Evolutionary conservation across 2,113 vertebrate species (phyloP).

Genomic region (Aegithalos caudatus): DNA sequence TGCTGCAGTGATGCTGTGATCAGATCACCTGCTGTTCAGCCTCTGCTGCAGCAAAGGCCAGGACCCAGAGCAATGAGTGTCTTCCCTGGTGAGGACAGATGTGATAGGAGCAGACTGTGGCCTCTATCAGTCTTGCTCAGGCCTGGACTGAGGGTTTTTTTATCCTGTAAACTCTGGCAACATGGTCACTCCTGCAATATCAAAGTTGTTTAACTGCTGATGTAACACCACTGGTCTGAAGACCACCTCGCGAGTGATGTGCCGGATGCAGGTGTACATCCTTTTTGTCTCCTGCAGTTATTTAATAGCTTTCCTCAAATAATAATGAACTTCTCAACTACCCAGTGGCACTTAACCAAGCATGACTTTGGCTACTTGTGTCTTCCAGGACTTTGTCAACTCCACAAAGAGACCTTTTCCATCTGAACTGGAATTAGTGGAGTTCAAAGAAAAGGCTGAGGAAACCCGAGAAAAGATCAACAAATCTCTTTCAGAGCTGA

Average conservation of each 20-base stretch:
- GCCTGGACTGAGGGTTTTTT: background rate
- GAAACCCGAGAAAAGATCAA: conserved; percentile 78
- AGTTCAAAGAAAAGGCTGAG: conserved; percentile 77
- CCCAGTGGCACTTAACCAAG: background rate
- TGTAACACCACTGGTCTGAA: background rate
- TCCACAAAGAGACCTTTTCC: conserved; percentile 79
- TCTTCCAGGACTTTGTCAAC: conserved; percentile 77
- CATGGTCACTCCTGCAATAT: background rate
- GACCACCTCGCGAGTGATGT: background rate
- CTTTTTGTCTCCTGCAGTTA: background rate
- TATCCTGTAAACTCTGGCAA: background rate
- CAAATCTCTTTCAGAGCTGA: conserved; percentile 76
- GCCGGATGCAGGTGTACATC: background rate
- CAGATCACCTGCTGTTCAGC: background rate
- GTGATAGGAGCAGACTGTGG: background rate
- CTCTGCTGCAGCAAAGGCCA: background rate
- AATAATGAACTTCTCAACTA: background rate
- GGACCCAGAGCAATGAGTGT: background rate
- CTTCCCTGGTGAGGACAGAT: background rate
- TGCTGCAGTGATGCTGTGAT: background rate
- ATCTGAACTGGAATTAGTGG: conserved; percentile 75
- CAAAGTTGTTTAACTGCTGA: background rate
- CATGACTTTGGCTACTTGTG: background rate
- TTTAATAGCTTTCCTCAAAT: background rate
- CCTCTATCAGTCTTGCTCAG: background rate